Base-by-base conservation (phyloP, 2,113 vertebrate species). In the Origma solitaria region DNA sequence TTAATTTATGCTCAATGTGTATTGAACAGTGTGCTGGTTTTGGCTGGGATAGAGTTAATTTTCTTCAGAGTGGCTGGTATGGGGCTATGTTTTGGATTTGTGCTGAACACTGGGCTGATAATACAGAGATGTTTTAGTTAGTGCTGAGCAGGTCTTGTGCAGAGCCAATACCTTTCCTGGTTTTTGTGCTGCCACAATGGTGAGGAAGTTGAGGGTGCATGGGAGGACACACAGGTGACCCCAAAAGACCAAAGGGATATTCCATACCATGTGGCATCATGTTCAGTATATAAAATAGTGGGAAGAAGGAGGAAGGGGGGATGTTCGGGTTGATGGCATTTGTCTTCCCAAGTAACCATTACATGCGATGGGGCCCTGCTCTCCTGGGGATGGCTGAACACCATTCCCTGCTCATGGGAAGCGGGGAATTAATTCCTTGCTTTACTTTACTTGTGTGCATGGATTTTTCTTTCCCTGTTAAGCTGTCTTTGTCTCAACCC, bases 241-340 rank as follows among this genome's bases (percentile, higher is more conserved):
- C 18, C 10, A 49, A 28, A 18, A 44, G 42, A 42, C 22, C 64
- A 70, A 28, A 49, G 10, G 13, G 18, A 7, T 47, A 22, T 62
- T 83, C 49, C 64, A 83, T 33, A 62, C 27, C 19, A 15, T 33
- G 13, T 49, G 35, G 13, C 40, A 56, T 31, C 49, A 37, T 12
- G 9, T 31, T 62, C 35, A 42, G 22, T 33, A 17, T 40, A 33
- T 27, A 42, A 69, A 76, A 8, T 16, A 6, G 25, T 22, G 2
- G 2, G 25, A 66, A 60, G 33, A 40, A 82, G 47, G 25, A 69
- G 17, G 35, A 54, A 49, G 35, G 6, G 17, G 17, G 12, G 4
- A 28, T 60, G 15, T 62, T 69, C 0, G 1, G 31, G 33, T 11
- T 69, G 18, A 23, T 49, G 47, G 8, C 0, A 0, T 37, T 54